phyloP scores from a whole-genome alignment of 2,888 invertebrate genomes.

The Cantharis rustica region DNA sequence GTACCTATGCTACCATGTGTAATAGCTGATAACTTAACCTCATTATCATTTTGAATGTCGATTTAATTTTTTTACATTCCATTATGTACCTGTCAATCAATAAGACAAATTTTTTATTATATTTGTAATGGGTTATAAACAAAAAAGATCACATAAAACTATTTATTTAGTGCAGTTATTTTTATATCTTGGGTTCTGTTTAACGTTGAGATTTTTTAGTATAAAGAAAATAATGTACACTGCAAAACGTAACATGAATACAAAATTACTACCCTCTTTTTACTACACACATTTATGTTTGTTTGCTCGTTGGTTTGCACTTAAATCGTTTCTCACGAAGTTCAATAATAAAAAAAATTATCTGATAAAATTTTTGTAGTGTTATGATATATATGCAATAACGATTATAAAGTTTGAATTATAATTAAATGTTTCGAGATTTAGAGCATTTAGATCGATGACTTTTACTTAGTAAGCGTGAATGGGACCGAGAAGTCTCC shows the following conservation, averaged over 20 bases:
- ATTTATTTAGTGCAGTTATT: background rate
- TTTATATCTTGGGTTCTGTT: background rate
- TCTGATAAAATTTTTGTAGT: background rate
- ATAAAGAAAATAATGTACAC: background rate
- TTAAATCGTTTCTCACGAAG: background rate
- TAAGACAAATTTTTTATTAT: background rate
- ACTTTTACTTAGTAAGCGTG: conserved; percentile 6
- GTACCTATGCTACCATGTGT: no score
- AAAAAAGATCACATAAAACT: background rate
- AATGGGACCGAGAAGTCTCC: conserved; percentile 6
- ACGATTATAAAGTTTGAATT: background rate
- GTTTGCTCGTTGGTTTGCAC: background rate
- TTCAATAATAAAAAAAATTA: background rate
- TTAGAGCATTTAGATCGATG: conserved; percentile 9
- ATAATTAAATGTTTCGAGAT: background rate
- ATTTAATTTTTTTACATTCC: background rate
- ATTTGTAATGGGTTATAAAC: background rate
- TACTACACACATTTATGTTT: background rate
- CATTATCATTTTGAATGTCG: background rate
- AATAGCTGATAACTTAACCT: background rate
- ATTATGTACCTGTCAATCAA: background rate
- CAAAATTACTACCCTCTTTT: background rate
- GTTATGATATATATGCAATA: background rate
- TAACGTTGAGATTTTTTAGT: background rate
- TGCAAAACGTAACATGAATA: background rate